A percentile compares a stretch with the other conserved stretches of the same genome.
These are phyloP conservation scores for Esox lucius DNA, from an alignment of 2,797 vertebrate genomes.

Conservation along the genomic window DNA sequence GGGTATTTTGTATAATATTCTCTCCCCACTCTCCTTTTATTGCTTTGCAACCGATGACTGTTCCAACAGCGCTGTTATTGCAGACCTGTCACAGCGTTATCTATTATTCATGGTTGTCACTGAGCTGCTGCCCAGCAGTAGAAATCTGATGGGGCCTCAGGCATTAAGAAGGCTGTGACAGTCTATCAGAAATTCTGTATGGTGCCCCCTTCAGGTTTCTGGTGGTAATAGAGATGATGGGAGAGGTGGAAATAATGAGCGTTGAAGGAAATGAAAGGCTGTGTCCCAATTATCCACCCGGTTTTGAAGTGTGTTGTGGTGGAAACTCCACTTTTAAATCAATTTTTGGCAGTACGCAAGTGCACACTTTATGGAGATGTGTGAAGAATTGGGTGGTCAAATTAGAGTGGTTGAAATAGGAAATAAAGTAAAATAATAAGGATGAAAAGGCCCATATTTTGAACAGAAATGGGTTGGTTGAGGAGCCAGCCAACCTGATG, in stretches of 20 bases:
- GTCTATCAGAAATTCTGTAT: background rate
- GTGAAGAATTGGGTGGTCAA: too few relatives aligned
- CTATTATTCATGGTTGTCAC: constrained; percentile 32
- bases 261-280: background rate
- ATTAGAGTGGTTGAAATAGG: too few relatives aligned
- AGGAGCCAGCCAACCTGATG: too few relatives aligned
- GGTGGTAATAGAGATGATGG: background rate
- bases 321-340: too few relatives aligned
- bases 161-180: background rate
- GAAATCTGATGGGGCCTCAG: background rate
- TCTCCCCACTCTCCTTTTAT: constrained; percentile 7
- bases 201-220: constrained; percentile 16
- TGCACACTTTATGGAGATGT: too few relatives aligned
- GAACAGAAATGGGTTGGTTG: too few relatives aligned
- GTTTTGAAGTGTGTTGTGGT: background rate
- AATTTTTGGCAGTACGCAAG: too few relatives aligned
- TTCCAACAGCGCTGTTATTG: constrained; percentile 20
- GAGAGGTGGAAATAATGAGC: constrained; percentile 2
- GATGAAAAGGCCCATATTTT: too few relatives aligned
- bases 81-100: constrained; percentile 25
- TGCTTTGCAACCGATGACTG: constrained; percentile 11
- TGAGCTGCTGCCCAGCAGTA: constrained; percentile 11
- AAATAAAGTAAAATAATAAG: too few relatives aligned
- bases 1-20: background rate
- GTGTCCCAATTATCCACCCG: too few relatives aligned